These are phyloP conservation scores for Agonum fuliginosum DNA, from an alignment of 2,888 invertebrate genomes.

Conservation along the genomic window DNA sequence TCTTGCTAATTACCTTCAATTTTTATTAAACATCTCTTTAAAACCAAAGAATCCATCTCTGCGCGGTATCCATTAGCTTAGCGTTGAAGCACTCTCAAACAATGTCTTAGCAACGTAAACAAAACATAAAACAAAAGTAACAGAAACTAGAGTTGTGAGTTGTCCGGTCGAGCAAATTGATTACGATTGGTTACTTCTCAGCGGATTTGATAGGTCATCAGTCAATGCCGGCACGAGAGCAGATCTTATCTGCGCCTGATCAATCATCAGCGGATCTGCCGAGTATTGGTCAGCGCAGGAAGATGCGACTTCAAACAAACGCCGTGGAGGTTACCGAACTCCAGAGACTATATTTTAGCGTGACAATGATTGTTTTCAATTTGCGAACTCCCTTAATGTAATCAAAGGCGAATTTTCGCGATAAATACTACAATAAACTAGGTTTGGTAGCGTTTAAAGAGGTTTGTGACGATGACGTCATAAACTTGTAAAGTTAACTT, in stretches of 20 bases:
- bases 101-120: background rate
- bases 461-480: no score
- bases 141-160: slow-evolving; percentile 13
- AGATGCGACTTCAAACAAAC: slow-evolving; percentile 14
- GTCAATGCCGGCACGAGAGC: slow-evolving; percentile 63
- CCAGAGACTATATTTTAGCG: background rate
- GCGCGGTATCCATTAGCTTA: background rate
- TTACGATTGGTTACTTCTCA: slow-evolving; percentile 65
- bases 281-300: background rate
- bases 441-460: no score
- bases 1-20: no score
- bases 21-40: no score
- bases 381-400: no score
- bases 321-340: slow-evolving; percentile 34
- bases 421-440: no score
- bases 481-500: no score
- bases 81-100: background rate
- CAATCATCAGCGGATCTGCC: slow-evolving; percentile 63
- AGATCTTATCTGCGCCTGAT: slow-evolving; percentile 66
- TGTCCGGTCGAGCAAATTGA: slow-evolving; percentile 64
- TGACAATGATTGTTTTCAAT: background rate
- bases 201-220: slow-evolving; percentile 65
- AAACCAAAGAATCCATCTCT: no score
- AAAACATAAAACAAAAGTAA: background rate
- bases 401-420: no score